Evolutionary conservation across 2,888 invertebrate genomes (phyloP).

Genomic region (Drosophila neonasuta): DNA sequence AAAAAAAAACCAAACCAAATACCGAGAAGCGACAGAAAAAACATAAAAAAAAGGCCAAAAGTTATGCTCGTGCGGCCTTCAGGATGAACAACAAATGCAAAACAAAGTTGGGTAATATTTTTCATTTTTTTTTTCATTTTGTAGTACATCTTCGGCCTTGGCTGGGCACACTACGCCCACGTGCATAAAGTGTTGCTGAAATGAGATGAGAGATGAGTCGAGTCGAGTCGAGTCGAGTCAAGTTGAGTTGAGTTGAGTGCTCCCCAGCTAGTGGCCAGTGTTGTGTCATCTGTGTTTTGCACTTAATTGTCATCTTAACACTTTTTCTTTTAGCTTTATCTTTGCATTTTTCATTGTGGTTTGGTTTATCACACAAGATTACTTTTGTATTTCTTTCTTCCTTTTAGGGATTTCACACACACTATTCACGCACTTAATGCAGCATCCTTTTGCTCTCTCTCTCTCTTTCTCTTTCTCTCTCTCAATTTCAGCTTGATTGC

Average conservation of each 20-base stretch:
- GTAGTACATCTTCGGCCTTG: slow-evolving; percentile 34
- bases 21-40: background rate
- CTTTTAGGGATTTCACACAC: slow-evolving; percentile 30
- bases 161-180: slow-evolving; percentile 25
- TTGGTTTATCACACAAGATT: slow-evolving; percentile 3
- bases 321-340: background rate
- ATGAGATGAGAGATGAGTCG: slow-evolving; percentile 17
- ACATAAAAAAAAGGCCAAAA: slow-evolving; percentile 24
- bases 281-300: slow-evolving; percentile 14
- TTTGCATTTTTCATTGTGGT: slow-evolving; percentile 4
- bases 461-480: slow-evolving; percentile 8
- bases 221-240: background rate
- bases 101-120: slow-evolving; percentile 49
- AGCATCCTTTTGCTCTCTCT: slow-evolving; percentile 31
- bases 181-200: slow-evolving; percentile 21
- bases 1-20: background rate
- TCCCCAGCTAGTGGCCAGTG: background rate
- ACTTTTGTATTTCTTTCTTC: background rate
- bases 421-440: slow-evolving; percentile 38
- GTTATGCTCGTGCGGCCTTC: slow-evolving; percentile 43
- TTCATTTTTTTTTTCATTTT: slow-evolving; percentile 3
- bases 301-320: slow-evolving; percentile 18
- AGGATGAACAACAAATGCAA: slow-evolving; percentile 35
- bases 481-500: slow-evolving; percentile 11
- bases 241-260: slow-evolving; percentile 9